Percentiles rank a stretch among this genome's conserved stretches.
Conservation (phyloP, 2,113 vertebrate species). For the Vicugna pacos region DNA sequence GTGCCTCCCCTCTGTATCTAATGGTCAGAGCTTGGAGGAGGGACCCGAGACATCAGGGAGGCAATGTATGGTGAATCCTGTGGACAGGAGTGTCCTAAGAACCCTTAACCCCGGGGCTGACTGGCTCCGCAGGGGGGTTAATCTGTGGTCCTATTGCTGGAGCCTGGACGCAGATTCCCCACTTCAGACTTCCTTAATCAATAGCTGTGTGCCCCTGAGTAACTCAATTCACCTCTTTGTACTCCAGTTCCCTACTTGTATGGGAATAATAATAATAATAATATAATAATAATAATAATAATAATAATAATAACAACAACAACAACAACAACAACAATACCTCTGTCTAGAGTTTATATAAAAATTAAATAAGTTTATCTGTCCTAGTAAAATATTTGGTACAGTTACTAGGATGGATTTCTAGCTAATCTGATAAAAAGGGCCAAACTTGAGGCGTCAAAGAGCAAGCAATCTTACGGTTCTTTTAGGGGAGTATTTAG, state of each 20-base stretch:
- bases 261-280: background rate
- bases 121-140: background rate
- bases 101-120: background rate
- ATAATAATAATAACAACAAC: background rate
- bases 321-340: too few species aligned
- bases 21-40: background rate
- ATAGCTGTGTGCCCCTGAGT: background rate
- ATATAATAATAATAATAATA: too few species aligned
- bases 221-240: background rate
- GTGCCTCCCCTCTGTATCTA: background rate
- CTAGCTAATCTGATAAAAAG: background rate
- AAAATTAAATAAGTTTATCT: background rate
- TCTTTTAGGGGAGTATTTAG: background rate
- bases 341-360: background rate
- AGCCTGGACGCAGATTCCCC: background rate
- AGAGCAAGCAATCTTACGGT: background rate
- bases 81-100: background rate
- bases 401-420: background rate
- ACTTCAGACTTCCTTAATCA: background rate
- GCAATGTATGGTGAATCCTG: background rate
- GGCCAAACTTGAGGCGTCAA: background rate
- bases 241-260: background rate
- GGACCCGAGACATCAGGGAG: background rate
- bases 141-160: background rate
- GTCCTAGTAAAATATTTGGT: background rate